Evolutionary conservation across 1,140 invertebrate species (phyloP), one percentile per base, ranked within the genome.

Genomic region (Neuroterus valhalla): DNA sequence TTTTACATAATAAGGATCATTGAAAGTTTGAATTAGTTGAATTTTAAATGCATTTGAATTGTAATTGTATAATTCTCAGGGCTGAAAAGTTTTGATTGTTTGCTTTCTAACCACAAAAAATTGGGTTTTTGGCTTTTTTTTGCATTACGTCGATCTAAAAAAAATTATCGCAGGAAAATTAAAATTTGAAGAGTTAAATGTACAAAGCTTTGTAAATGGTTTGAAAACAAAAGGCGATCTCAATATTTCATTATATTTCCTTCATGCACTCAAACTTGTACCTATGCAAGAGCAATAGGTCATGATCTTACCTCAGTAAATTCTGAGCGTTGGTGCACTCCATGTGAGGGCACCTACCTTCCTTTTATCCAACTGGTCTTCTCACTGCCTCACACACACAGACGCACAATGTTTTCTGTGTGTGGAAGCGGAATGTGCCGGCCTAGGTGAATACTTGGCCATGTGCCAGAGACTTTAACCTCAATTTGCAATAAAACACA

Each of bases 401-500:
- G 1, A 26, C 15, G 19, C 14, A 21, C 3, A 21, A 11, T 4
- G 38, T 67, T 68, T 14, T 46, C 17, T 48, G 50, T 62, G 23
- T 62, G 31, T 62, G 21, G 23, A 62, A 46, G 43, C 52, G 79
- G 82, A 82, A 83, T 83, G 79, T 77, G 72, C 75, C 73, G 72
- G 77, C 72, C 83, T 81, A 80, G 76, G 78, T 80, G 81, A 85
- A 87, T 84, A 83, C 79, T 86, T 89, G 88, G 86, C 84, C 74
- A 68, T 73, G 74, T 74, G 86, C 87, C 87, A 88, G 78, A 81
- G 77, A 86, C 83, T 88, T 86, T 87, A 88, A 88, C 88, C 87
- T 86, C 86, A 77, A 88, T 88, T 88, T 87, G 78, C 85, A 87
- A 88, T 89, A 88, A 88, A 88, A 84, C 78, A 77, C 78, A 71